phyloP scores from a whole-genome alignment of 2,113 vertebrate species.

The Octodon degus region DNA sequence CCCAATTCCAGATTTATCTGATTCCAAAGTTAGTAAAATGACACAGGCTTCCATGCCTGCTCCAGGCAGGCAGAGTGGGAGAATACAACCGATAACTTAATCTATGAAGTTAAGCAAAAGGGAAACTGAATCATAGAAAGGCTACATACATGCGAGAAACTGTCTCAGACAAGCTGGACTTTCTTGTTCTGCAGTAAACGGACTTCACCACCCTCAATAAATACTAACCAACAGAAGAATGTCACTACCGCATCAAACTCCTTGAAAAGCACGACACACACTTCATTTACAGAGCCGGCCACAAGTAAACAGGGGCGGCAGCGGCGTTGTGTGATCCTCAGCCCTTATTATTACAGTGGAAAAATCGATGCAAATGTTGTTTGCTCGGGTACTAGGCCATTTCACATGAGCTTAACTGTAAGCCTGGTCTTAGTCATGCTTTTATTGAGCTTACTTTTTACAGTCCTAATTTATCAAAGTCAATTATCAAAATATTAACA shows the following conservation, averaged over 20 bases:
- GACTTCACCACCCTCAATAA: background rate
- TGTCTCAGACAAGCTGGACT: slow-evolving; percentile 11
- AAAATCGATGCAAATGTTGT: background rate
- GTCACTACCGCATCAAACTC: background rate
- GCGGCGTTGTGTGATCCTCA: background rate
- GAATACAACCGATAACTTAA: background rate
- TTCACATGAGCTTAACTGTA: slow-evolving; percentile 28
- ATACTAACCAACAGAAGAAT: background rate
- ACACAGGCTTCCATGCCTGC: background rate
- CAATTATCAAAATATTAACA: slow-evolving; percentile 1
- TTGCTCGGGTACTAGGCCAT: background rate
- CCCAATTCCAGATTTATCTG: background rate
- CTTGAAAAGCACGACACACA: background rate
- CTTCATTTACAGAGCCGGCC: background rate
- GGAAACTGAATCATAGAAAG: background rate
- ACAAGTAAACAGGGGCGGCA: background rate
- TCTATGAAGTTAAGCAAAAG: background rate
- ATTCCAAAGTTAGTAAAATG: background rate
- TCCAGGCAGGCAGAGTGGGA: background rate
- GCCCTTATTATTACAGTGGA: background rate
- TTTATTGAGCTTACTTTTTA: slow-evolving; percentile 39
- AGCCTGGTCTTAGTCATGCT: background rate
- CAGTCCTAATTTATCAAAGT: background rate
- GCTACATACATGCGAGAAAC: background rate
- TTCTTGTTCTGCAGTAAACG: slow-evolving; percentile 38